These are phyloP conservation scores for Tetragnatha montana DNA, from an alignment of 2,888 invertebrate genomes.

Conservation along the genomic window DNA sequence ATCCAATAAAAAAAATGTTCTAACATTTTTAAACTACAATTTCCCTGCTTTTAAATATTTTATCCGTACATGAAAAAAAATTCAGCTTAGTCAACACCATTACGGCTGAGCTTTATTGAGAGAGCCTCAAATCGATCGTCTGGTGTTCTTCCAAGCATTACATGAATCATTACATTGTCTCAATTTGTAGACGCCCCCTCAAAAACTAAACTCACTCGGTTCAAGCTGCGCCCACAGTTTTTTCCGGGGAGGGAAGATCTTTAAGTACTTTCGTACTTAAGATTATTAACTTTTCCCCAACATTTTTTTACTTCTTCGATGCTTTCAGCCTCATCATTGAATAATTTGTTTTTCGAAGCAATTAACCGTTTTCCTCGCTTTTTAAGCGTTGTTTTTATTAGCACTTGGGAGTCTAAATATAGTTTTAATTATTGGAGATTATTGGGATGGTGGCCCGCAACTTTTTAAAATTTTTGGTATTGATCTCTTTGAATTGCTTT, in stretches of 20 bases:
- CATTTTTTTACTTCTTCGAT: neutral
- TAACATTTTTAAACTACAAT: too few relatives aligned
- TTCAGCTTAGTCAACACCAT: too few relatives aligned
- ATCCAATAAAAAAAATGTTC: too few relatives aligned
- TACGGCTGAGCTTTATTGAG: too few relatives aligned
- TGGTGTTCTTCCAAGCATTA: too few relatives aligned
- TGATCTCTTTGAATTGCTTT: neutral
- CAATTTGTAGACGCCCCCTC: too few relatives aligned
- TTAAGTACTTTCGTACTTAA: conserved; percentile 1
- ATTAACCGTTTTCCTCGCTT: neutral
- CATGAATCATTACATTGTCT: too few relatives aligned
- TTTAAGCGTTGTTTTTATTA: neutral
- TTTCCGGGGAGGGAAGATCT: neutral
- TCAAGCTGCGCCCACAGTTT: neutral
- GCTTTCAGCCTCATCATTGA: neutral
- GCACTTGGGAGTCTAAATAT: neutral
- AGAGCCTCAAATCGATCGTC: too few relatives aligned
- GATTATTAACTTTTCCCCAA: neutral
- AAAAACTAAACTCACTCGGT: neutral
- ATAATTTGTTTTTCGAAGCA: conserved; percentile 1
- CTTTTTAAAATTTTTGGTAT: neutral
- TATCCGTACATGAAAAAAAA: too few relatives aligned
- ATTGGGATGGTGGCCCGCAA: neutral
- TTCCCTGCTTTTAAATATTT: too few relatives aligned
- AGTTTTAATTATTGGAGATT: neutral